phyloP scores from a whole-genome alignment of 2,797 vertebrate genomes.

The Sebastes diaconus region DNA sequence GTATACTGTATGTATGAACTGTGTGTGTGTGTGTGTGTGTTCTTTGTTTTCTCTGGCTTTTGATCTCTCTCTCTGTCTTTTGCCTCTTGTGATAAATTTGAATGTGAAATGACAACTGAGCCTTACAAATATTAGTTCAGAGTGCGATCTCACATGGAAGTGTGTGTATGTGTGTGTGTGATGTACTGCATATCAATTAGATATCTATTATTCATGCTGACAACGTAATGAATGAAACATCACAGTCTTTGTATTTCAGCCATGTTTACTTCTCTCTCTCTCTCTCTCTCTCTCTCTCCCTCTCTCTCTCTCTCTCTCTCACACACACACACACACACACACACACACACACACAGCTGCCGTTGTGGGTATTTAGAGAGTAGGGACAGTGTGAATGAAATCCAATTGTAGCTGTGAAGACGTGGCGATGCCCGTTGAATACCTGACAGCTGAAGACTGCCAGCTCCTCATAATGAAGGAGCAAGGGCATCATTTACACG shows the following conservation, averaged over 20 bases:
- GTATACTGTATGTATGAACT: no score
- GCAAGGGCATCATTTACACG: no score
- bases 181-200: slow-evolving; percentile 75
- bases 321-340: slow-evolving; percentile 1
- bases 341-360: slow-evolving; percentile 25
- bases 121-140: slow-evolving; percentile 71
- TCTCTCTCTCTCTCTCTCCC: slow-evolving; percentile 4
- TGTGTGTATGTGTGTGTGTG: slow-evolving; percentile 20
- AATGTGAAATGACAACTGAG: slow-evolving; percentile 64
- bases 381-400: slow-evolving; percentile 54
- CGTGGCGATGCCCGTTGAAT: slow-evolving; percentile 49
- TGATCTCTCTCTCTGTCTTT: slow-evolving; percentile 22
- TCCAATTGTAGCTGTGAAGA: slow-evolving; percentile 51
- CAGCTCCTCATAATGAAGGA: background rate
- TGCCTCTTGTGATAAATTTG: slow-evolving; percentile 50
- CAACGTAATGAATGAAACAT: slow-evolving; percentile 77
- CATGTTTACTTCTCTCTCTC: slow-evolving; percentile 62
- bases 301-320: background rate
- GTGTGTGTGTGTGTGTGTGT: background rate
- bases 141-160: slow-evolving; percentile 26
- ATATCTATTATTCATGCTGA: slow-evolving; percentile 77
- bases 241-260: slow-evolving; percentile 76
- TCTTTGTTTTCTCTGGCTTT: slow-evolving; percentile 16
- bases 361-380: slow-evolving; percentile 46
- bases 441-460: slow-evolving; percentile 55